Base-by-base conservation (phyloP, 2,113 vertebrate species). In the Terrapene triunguis region DNA sequence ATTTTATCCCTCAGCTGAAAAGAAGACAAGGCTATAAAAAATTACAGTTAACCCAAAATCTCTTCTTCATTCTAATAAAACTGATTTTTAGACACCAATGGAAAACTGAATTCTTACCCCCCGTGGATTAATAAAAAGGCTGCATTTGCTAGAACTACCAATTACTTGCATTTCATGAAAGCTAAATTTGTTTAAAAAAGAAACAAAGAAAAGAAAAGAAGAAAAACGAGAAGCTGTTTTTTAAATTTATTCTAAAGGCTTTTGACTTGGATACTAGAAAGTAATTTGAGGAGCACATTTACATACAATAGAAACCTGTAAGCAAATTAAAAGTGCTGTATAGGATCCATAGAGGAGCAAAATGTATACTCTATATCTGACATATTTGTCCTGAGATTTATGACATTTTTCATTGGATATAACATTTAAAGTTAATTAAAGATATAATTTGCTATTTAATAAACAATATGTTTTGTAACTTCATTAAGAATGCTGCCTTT, bases 341-440 rank as follows among this genome's bases (percentile, higher is more conserved):
- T 87, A 91, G 55, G 74, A 92, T 92, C 86, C 85, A 42, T 76
- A 83, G 62, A 91, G 57, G 44, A 81, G 47, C 59, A 84, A 95
- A 87, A 91, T 81, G 53, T 87, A 47, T 85, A 29, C 47, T 84
- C 83, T 50, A 59, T 94, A 89, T 85, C 65, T 96, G 90, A 91
- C 89, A 95, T 93, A 97, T 97, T 93, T 97, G 88, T 96, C 95
- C 95, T 92, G 95, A 94, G 95, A 76, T 96, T 97, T 91, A 57
- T 90, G 92, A 89, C 91, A 76, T 97, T 97, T 97, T 97, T 98
- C 92, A 92, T 94, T 0, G 8, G 95, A 94, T 97, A 92, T 95
- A 97, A 96, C 97, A 94, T 97, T 97, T 97, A 95, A 91, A 96
- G 89, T 85, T 35, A 97, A 98, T 98, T 98, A 98, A 98, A 97